Evolutionary conservation across 2,888 invertebrate species (phyloP), one percentile per base, ranked within the genome.

Genomic region (Gandaritis pyraliata): DNA sequence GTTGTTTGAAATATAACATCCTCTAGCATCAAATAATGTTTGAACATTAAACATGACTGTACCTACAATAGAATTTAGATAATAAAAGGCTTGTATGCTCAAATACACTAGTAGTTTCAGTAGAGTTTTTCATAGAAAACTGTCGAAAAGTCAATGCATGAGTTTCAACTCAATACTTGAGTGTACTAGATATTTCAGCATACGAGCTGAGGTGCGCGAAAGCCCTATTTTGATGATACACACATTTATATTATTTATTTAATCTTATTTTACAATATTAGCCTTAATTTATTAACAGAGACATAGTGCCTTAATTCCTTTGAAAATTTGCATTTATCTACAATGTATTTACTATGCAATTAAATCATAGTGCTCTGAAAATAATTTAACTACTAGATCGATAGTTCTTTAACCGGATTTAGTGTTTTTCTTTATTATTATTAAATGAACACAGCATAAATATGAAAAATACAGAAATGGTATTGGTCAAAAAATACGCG

Each of bases 11-110:
- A 41, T 41, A 41, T 5, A 41, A 41, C 41, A 41, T 16, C 16
- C 15, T 41, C 10, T 41, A 41, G 16, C 43, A 43, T 16, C 6
- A 46, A 23, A 46, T n/a, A 5, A 5, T 39, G 46, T 23, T 23
- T 46, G n/a, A 8, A n/a, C 6, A 46, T 23, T n/a, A 18, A 47
- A 23, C 16, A 66, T 66, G 68, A 59, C 59, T 64, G 51, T 56
- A 59, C 45, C 39, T 45, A 54, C 18, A 11, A 36, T 48, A 41
- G 7, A 3, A 29, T 30, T 6, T 30, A 10, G 30, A 30, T 30
- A 23, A 2, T 30, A 30, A 1, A 30, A 6, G 10, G 30, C 10
- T 30, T 6, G 30, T 30, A 30, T 30, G 30, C 30, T 30, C 7
- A 30, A 30, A 30, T 4, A 30, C 3, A 10, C 30, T 30, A 33